phyloP scores from a whole-genome alignment of 2,113 vertebrate species.

The Salvelinus namaycush region DNA sequence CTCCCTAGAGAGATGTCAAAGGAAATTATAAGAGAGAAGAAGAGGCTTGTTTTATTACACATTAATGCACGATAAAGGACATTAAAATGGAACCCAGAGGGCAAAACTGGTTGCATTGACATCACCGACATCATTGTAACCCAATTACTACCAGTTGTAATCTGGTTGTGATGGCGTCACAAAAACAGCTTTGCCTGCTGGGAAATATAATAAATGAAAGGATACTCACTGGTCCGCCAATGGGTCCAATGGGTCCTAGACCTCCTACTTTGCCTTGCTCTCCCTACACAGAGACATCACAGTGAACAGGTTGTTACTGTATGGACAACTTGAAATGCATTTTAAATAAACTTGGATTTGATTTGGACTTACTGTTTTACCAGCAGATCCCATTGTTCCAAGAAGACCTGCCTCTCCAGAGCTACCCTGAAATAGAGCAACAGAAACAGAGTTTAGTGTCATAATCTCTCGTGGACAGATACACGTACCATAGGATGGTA shows the following conservation, averaged over 20 bases:
- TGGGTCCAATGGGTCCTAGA: constrained; percentile 83
- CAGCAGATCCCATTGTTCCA: constrained; percentile 88
- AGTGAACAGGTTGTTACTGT: not conserved
- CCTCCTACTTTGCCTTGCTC: constrained; percentile 87
- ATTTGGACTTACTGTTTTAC: constrained; percentile 83
- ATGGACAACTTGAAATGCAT: not conserved
- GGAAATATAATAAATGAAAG: no score
- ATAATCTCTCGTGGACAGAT: no score
- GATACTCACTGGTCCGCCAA: constrained; percentile 84
- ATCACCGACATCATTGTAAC: no score
- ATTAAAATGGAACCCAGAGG: not conserved
- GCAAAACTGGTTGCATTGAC: not conserved
- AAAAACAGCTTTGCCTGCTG: no score
- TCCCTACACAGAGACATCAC: constrained; percentile 75
- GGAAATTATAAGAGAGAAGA: constrained; percentile 5
- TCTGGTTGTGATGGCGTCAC: no score
- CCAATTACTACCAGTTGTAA: no score
- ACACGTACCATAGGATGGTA: no score
- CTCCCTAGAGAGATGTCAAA: constrained; percentile 74
- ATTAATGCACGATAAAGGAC: not conserved
- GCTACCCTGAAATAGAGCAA: constrained; percentile 76
- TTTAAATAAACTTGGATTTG: not conserved
- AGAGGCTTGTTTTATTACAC: not conserved
- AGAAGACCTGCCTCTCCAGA: constrained; percentile 79
- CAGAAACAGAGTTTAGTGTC: not conserved